A percentile compares a stretch with the other conserved stretches of the same genome.
Evolutionary conservation across 2,113 vertebrate genomes (phyloP).

Genomic region (Centropus bengalensis): DNA sequence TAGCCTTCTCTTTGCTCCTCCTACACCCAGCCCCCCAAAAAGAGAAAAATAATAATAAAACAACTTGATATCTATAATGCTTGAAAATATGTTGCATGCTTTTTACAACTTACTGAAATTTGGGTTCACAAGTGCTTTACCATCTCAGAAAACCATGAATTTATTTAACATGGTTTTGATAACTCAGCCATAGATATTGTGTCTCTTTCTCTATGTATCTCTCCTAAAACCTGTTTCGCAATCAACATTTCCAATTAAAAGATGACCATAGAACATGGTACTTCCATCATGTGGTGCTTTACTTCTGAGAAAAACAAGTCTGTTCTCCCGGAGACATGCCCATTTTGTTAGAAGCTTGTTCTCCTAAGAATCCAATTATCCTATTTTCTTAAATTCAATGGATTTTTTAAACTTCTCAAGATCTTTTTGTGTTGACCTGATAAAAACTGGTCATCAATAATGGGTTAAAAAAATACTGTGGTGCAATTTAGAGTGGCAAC

Average conservation of each 20-base stretch:
- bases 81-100: background rate
- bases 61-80: rapidly evolving
- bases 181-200: background rate
- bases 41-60: background rate
- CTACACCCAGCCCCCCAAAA: too few species aligned
- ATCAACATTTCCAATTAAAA: background rate
- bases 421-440: background rate
- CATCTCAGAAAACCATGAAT: background rate
- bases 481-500: background rate
- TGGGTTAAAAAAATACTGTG: background rate
- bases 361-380: background rate
- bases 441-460: background rate
- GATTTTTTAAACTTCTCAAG: background rate
- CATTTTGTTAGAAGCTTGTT: background rate
- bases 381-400: background rate
- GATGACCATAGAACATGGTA: background rate
- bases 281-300: background rate
- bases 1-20: background rate
- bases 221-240: background rate
- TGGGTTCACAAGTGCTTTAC: background rate
- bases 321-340: background rate
- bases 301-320: background rate
- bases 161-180: background rate
- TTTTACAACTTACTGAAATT: background rate
- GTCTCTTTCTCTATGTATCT: background rate